Conservation (phyloP, 2,797 vertebrate genomes). For the Rhinophrynus dorsalis region DNA sequence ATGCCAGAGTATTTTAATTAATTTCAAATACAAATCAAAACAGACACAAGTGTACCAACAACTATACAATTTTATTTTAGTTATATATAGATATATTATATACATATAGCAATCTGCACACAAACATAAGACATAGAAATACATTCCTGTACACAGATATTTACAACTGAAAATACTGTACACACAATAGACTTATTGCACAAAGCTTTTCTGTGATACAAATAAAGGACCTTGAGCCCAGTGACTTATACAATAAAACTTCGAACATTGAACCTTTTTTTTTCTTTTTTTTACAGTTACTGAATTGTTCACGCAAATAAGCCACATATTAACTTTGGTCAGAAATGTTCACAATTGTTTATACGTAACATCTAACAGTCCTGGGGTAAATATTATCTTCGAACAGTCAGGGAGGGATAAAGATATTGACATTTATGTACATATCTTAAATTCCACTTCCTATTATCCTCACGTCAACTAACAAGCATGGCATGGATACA, state of each 20-base stretch:
- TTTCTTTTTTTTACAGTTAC: conserved; percentile 27
- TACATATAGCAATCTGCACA: conserved; percentile 53
- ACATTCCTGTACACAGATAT: conserved; percentile 57
- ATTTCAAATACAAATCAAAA: too few relatives aligned
- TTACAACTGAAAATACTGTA: conserved; percentile 55
- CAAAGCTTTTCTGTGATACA: conserved; percentile 39
- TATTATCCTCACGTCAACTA: conserved; percentile 8
- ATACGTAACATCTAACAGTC: conserved; percentile 19
- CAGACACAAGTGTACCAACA: conserved; percentile 14
- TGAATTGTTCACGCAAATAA: conserved; percentile 28
- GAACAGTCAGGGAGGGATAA: background rate
- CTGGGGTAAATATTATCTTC: conserved; percentile 26
- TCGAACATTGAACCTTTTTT: background rate
- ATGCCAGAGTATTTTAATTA: too few relatives aligned
- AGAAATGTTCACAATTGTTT: conserved; percentile 26
- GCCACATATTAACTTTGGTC: conserved; percentile 39
- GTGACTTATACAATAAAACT: conserved; percentile 7
- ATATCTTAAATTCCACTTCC: conserved; percentile 39
- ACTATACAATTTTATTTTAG: background rate
- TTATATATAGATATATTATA: conserved; percentile 50
- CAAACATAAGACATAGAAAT: conserved; percentile 32
- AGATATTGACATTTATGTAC: conserved; percentile 26
- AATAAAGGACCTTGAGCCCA: conserved; percentile 52
- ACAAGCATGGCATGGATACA: background rate
- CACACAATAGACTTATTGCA: conserved; percentile 30